Conservation (phyloP, 2,797 vertebrate species). For the Lithobates sylvaticus region DNA sequence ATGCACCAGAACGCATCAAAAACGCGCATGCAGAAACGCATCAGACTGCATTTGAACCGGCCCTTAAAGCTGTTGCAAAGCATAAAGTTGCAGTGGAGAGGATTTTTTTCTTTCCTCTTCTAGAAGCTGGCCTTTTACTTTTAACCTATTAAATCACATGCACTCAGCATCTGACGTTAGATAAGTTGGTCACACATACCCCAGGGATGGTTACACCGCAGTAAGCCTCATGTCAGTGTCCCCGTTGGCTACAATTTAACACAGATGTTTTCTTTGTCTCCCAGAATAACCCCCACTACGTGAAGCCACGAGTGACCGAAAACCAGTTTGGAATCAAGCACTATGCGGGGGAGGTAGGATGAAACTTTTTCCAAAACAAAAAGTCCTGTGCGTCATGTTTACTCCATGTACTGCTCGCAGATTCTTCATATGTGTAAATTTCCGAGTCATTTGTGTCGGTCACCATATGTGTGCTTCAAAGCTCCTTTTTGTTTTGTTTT, state of each 20-base stretch:
- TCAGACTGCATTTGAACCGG: too few species aligned
- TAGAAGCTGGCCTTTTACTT: too few species aligned
- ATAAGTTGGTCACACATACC: not conserved
- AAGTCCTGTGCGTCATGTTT: not conserved
- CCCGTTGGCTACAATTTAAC: constrained; percentile 2
- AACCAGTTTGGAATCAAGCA: constrained; percentile 94
- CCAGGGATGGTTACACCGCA: not conserved
- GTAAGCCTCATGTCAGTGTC: not conserved
- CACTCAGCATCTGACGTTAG: not conserved
- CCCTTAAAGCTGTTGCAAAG: too few species aligned
- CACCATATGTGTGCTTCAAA: too few species aligned
- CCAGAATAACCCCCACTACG: constrained; percentile 89
- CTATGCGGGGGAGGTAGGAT: constrained; percentile 90
- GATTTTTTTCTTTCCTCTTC: too few species aligned
- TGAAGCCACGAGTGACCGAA: constrained; percentile 90
- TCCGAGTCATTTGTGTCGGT: too few species aligned
- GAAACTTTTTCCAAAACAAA: not conserved
- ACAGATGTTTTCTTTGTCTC: constrained; percentile 48
- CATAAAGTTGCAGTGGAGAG: too few species aligned
- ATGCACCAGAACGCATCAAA: too few species aligned
- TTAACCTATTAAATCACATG: not conserved
- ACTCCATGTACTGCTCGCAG: too few species aligned
- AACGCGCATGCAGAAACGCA: too few species aligned
- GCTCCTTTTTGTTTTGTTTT: too few species aligned
- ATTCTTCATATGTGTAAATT: too few species aligned